phyloP scores from a whole-genome alignment of 2,113 vertebrate genomes.

The Rhea pennata region DNA sequence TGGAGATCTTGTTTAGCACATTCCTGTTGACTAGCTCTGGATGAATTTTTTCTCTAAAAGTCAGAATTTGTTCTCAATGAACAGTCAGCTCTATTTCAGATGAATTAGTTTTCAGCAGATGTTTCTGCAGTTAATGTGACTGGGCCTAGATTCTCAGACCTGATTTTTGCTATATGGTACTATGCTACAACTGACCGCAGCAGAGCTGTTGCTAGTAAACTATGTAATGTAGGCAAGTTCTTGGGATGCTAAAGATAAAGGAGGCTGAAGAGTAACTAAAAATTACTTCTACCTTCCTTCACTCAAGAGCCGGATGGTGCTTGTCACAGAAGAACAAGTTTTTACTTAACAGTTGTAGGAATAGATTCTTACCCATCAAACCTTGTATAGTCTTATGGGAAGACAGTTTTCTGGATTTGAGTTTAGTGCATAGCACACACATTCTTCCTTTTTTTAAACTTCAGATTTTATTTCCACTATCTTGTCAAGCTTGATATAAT shows the following conservation, averaged over 20 bases:
- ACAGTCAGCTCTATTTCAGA: background rate
- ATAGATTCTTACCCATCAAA: background rate
- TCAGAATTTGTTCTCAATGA: background rate
- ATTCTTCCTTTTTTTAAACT: background rate
- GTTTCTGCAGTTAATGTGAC: background rate
- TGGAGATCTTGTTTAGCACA: background rate
- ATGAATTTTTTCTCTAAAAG: background rate
- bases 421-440: background rate
- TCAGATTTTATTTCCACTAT: background rate
- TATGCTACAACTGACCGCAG: background rate
- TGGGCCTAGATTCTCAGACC: background rate
- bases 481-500: background rate
- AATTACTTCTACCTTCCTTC: background rate
- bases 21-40: background rate
- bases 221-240: background rate
- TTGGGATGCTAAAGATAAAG: background rate
- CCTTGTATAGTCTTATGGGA: background rate
- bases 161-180: rapidly evolving
- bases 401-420: background rate
- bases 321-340: background rate
- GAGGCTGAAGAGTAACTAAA: background rate
- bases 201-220: background rate
- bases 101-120: background rate
- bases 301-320: background rate
- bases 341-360: background rate